Evolutionary conservation across 2,113 vertebrate genomes (phyloP).

Genomic region (Corvus moneduloides): DNA sequence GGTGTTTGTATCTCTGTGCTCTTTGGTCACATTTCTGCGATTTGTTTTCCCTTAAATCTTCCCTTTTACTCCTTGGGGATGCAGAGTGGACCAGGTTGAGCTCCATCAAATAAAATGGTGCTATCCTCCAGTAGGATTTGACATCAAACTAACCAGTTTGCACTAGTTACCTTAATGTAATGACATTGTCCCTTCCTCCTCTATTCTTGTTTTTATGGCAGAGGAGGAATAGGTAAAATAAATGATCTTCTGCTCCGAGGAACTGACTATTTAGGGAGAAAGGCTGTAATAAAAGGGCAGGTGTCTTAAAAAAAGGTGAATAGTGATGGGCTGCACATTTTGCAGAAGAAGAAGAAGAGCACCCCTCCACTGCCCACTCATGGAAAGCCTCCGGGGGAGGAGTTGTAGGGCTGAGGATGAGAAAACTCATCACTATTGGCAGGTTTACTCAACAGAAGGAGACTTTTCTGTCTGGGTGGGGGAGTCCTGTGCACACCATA

Average conservation of each 20-base stretch:
- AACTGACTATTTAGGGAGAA: neutral
- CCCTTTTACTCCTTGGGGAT: no score
- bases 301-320: neutral
- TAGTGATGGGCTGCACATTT: neutral
- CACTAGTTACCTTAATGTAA: neutral
- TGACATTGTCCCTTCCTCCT: neutral
- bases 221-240: neutral
- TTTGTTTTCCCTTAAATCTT: neutral
- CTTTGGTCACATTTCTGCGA: fast-evolving
- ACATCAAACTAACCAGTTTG: neutral
- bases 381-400: neutral
- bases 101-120: neutral
- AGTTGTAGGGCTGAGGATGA: neutral
- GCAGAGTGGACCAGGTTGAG: fast-evolving
- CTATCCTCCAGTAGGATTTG: neutral
- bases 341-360: neutral
- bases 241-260: neutral
- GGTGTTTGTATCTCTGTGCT: fast-evolving
- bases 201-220: neutral
- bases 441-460: neutral
- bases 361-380: fast-evolving
- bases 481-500: neutral
- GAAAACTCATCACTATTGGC: neutral
- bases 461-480: neutral
- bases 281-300: neutral